Evolutionary conservation across 1,140 invertebrate genomes (phyloP).

Genomic region (Drosophila melanica): DNA sequence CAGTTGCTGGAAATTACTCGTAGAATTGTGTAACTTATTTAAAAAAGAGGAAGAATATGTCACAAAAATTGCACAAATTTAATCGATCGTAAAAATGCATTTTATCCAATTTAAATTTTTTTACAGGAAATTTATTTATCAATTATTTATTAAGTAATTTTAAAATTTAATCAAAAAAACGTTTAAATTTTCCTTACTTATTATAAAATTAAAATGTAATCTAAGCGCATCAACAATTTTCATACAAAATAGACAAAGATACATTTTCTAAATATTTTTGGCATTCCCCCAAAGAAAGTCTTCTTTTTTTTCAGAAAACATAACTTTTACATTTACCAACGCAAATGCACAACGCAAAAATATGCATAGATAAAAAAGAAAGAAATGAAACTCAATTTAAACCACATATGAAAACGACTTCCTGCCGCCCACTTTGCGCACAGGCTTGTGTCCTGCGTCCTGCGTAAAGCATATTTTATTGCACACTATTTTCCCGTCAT

Average conservation of each 20-base stretch:
- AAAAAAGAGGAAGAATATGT: not conserved
- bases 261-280: not conserved
- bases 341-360: not conserved
- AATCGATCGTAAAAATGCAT: not conserved
- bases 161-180: no score
- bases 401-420: slow-evolving; percentile 36
- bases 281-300: slow-evolving; percentile 4
- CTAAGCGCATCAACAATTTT: not conserved
- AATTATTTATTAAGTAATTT: not conserved
- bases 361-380: not conserved
- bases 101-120: not conserved
- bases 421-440: slow-evolving; percentile 5
- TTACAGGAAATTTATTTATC: no score
- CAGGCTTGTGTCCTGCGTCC: slow-evolving; percentile 2
- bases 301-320: slow-evolving; percentile 1
- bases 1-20: not conserved
- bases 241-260: no score
- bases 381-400: slow-evolving; percentile 24
- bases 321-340: slow-evolving; percentile 30
- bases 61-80: not conserved
- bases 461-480: slow-evolving; percentile 66
- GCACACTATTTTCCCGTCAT: slow-evolving; percentile 72
- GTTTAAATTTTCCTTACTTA: no score
- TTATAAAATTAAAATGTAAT: no score
- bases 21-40: no score